phyloP scores from a whole-genome alignment of 2,113 vertebrate genomes.

The Aldabrachelys gigantea region DNA sequence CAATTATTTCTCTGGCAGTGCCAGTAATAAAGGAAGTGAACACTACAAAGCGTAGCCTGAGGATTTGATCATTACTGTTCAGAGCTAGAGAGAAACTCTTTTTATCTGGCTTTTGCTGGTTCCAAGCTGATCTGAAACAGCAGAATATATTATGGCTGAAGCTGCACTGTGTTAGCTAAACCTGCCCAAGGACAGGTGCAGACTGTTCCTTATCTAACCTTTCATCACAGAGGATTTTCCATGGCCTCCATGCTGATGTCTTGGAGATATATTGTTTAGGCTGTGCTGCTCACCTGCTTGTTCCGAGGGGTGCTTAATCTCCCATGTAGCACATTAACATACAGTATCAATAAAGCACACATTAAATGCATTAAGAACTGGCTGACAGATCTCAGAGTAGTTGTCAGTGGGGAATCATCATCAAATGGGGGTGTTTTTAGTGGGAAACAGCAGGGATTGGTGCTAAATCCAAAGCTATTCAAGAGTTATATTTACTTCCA shows the following conservation, averaged over 20 bases:
- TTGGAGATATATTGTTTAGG: not conserved
- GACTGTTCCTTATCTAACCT: not conserved
- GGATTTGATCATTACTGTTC: not conserved
- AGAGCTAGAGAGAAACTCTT: not conserved
- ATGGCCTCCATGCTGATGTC: not conserved
- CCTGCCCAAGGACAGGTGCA: not conserved
- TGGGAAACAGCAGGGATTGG: not conserved
- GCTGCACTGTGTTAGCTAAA: not conserved
- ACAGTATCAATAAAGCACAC: not conserved
- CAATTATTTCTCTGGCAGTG: not conserved
- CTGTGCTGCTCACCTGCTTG: not conserved
- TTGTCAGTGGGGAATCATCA: not conserved
- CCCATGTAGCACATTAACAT: accelerated
- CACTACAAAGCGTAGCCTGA: slow-evolving; percentile 8
- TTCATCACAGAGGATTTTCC: not conserved
- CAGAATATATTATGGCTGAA: not conserved
- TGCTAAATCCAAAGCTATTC: not conserved
- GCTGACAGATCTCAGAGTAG: not conserved
- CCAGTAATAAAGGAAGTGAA: slow-evolving; percentile 27
- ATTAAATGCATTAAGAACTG: not conserved
- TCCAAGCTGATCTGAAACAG: not conserved
- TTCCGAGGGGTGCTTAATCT: accelerated
- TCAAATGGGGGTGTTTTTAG: not conserved
- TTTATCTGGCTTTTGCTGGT: not conserved
- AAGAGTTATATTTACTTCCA: not conserved